These are phyloP conservation scores for Lamprologus callipterus DNA, from an alignment of 2,113 vertebrate genomes.

Conservation along the genomic window DNA sequence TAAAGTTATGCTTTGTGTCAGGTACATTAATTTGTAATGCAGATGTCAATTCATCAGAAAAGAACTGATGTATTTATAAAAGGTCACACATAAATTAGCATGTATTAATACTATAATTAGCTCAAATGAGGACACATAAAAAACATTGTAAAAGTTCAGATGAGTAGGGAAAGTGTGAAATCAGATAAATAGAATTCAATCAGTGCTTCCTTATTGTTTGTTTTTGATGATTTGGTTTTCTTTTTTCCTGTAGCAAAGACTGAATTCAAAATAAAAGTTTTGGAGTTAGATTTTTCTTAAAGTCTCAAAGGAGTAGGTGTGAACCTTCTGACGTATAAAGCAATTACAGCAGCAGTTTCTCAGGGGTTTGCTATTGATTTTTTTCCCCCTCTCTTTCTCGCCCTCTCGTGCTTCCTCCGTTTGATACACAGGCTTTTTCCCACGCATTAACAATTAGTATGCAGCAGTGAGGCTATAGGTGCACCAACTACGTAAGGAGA, in stretches of 20 bases:
- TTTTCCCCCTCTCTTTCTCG: background rate
- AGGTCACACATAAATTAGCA: background rate
- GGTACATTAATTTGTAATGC: background rate
- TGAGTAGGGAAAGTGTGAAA: background rate
- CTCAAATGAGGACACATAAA: background rate
- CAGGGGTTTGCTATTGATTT: constrained; percentile 48
- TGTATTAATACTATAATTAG: background rate
- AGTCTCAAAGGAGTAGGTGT: background rate
- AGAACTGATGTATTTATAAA: background rate
- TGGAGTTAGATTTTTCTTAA: background rate
- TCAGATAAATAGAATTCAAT: background rate
- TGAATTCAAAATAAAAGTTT: background rate
- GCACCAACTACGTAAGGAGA: constrained; percentile 17
- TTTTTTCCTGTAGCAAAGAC: background rate
- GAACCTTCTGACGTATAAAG: constrained; percentile 42
- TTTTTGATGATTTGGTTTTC: background rate
- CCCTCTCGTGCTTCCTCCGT: constrained; percentile 8
- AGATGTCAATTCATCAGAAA: background rate
- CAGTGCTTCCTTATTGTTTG: background rate
- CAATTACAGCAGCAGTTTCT: constrained; percentile 46
- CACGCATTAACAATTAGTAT: constrained; percentile 54
- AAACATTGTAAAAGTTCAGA: background rate
- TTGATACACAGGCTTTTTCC: constrained; percentile 37
- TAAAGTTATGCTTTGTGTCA: background rate
- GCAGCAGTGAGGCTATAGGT: constrained; percentile 15